phyloP scores from a whole-genome alignment of 2,888 invertebrate species.

The Apodemia hepburni region DNA sequence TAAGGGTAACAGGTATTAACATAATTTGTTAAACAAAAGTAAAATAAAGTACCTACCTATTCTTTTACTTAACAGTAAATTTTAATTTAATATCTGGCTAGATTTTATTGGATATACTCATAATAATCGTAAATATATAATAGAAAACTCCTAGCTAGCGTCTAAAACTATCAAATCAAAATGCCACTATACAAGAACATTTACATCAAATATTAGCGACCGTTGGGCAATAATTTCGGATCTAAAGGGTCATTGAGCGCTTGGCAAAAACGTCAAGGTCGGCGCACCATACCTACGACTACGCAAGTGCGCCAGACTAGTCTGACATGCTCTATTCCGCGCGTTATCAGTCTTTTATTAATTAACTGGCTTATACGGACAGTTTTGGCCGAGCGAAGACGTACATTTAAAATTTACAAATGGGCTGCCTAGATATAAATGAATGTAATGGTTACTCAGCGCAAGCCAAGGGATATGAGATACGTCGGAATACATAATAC shows the following conservation, averaged over 20 bases:
- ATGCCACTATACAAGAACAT: conserved; percentile 19
- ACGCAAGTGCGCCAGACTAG: conserved; percentile 33
- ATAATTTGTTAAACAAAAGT: background rate
- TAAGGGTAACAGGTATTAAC: too few species aligned
- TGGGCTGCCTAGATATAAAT: background rate
- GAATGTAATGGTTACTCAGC: background rate
- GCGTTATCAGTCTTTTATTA: conserved; percentile 21
- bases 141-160: background rate
- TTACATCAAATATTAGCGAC: conserved; percentile 28
- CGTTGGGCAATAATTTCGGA: conserved; percentile 35
- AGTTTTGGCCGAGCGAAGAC: background rate
- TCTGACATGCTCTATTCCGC: conserved; percentile 33
- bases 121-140: background rate
- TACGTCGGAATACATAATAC: too few species aligned
- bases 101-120: too few species aligned
- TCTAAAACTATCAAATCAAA: conserved; percentile 2
- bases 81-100: too few species aligned
- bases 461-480: background rate
- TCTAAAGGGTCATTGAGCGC: conserved; percentile 40
- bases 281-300: conserved; percentile 32
- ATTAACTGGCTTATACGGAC: background rate
- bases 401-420: background rate
- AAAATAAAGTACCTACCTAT: background rate
- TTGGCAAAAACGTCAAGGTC: conserved; percentile 41
- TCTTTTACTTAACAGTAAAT: background rate